These are phyloP conservation scores for Halcyon leucocephala DNA, from an alignment of 2,797 vertebrate species.

Conservation along the genomic window DNA sequence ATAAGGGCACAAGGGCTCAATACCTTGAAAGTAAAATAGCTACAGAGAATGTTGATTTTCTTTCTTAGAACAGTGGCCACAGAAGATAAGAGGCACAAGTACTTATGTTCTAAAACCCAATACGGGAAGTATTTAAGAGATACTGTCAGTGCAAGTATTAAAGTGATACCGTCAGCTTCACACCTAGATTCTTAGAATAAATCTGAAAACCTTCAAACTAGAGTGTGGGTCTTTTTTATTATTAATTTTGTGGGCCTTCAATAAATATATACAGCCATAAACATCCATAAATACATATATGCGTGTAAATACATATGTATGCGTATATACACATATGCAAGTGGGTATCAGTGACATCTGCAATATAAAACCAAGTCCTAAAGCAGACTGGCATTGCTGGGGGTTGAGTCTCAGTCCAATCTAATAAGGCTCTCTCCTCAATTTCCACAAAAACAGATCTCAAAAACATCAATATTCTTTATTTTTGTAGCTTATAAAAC, in stretches of 20 bases:
- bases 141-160: neutral
- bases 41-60: constrained; percentile 59
- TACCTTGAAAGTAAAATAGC: constrained; percentile 56
- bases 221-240: neutral
- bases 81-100: constrained; percentile 45
- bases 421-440: neutral
- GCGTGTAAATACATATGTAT: neutral
- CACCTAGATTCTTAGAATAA: neutral
- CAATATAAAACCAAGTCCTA: neutral
- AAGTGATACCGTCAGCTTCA: neutral
- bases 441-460: neutral
- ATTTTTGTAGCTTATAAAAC: neutral
- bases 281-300: neutral
- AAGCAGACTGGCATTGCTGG: neutral
- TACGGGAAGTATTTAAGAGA: constrained; percentile 25
- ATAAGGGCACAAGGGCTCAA: constrained; percentile 49
- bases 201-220: neutral
- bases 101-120: constrained; percentile 50
- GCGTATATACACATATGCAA: neutral
- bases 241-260: neutral
- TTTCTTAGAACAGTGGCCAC: neutral
- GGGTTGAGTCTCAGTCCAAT: neutral
- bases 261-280: neutral
- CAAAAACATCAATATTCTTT: neutral
- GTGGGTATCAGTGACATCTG: neutral